Conservation (phyloP, 2,113 vertebrate species). For the Suricata suricatta region DNA sequence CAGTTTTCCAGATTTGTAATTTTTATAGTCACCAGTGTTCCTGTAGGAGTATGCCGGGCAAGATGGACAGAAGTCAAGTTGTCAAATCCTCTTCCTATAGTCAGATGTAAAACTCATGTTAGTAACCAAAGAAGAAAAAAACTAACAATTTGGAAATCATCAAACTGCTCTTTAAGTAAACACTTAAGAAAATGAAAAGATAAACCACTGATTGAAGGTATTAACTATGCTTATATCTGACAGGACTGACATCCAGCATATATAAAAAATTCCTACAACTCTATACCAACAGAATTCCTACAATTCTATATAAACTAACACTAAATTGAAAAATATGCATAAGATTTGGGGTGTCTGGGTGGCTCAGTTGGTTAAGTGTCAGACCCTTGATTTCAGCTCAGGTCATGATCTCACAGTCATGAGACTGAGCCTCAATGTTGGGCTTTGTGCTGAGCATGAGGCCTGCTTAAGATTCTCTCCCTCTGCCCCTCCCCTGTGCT, state of each 20-base stretch:
- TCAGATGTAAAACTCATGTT: slow-evolving; percentile 58
- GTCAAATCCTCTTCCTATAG: slow-evolving; percentile 94
- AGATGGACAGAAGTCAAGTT: slow-evolving; percentile 94
- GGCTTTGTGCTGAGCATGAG: too few species aligned
- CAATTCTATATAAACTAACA: background rate
- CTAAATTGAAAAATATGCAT: slow-evolving; percentile 6
- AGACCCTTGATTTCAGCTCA: too few species aligned
- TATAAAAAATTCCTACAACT: background rate
- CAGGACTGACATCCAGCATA: background rate
- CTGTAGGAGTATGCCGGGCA: slow-evolving; percentile 93
- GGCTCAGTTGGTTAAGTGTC: too few species aligned
- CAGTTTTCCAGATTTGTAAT: slow-evolving; percentile 96
- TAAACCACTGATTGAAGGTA: background rate
- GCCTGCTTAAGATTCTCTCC: too few species aligned
- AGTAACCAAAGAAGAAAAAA: background rate
- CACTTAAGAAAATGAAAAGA: slow-evolving; percentile 16
- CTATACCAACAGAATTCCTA: background rate
- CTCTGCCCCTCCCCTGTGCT: too few species aligned
- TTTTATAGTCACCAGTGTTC: slow-evolving; percentile 92
- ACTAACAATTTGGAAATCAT: background rate
- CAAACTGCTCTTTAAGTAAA: slow-evolving; percentile 26
- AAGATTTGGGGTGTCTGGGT: too few species aligned
- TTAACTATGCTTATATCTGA: background rate
- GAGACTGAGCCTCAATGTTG: too few species aligned
- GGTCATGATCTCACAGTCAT: too few species aligned